Evolutionary conservation across 2,113 vertebrate species (phyloP), one percentile per base, ranked within the genome.

Genomic region (Epinephelus cyanopodus): DNA sequence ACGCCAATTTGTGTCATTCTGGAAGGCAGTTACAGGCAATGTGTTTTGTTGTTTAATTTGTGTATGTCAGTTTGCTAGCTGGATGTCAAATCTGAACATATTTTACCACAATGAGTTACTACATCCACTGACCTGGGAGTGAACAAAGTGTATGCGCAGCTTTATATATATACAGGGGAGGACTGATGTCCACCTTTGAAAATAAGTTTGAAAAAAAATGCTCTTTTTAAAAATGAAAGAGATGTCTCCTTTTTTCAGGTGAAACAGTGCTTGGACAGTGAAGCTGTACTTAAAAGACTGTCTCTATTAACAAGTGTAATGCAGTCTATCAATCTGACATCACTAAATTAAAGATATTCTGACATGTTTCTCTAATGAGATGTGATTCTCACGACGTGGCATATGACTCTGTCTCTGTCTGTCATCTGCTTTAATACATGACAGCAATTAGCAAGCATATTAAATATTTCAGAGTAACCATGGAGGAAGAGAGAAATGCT

Each of bases 321-420:
- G 47, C 45, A 52, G 42, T 64, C 58, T 17, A 66, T 62, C n/a
- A 33, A 33, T 13, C 6, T 73, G 47, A 23, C 9, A 42, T 39
- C 27, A 67, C 53, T 14, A 18, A 52, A 25, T 69, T 8, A 77
- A 56, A 67, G 19, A 48, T 50, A 57, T 67, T 60, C 19, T 2
- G 53, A 63, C 45, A 54, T 29, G 19, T 54, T 61, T 27, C 56
- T 75, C 15, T 70, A 76, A 76, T 64, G 48, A 57, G 21, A 64
- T 45, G 15, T 39, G 11, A 68, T 68, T 52, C 7, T 77, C 21
- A 2, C 6, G 14, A 47, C 6, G 3, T 18, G 3, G 54, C 21
- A 67, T 12, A 37, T 57, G 50, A 4, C 42, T 75, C 23, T 48
- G 1, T 47, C 23, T 70, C 17, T 5, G 5, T 67, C 33, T 25